Percentiles rank a stretch among this genome's conserved stretches.
phyloP scores from a whole-genome alignment of 2,113 vertebrate species.

The Tenebrosternarchus preto region DNA sequence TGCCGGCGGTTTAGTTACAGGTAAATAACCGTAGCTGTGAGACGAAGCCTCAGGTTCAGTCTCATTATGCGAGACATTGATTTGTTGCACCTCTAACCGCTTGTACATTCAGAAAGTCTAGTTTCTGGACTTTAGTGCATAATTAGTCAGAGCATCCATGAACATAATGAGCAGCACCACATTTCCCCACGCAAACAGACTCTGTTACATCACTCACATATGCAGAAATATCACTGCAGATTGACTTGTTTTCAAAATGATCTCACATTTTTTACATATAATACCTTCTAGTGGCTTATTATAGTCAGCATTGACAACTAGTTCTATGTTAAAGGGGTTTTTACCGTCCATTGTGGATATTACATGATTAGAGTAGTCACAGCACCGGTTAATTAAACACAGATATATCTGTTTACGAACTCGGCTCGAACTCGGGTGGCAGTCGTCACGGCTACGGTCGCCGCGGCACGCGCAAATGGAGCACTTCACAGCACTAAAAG shows the following conservation, averaged over 20 bases:
- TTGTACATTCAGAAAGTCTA: constrained; percentile 55
- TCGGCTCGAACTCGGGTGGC: neutral
- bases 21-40: constrained; percentile 9
- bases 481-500: neutral
- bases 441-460: too few relatives aligned
- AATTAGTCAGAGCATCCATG: constrained; percentile 53
- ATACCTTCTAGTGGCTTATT: neutral
- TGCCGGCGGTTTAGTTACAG: constrained; percentile 27
- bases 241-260: neutral
- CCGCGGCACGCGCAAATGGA: neutral
- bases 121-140: constrained; percentile 61
- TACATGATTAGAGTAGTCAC: neutral
- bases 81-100: constrained; percentile 17
- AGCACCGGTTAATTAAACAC: neutral
- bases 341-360: neutral
- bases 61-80: constrained; percentile 37
- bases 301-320: neutral
- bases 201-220: neutral
- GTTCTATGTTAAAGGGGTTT: neutral
- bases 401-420: neutral
- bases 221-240: neutral
- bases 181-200: too few relatives aligned
- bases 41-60: neutral
- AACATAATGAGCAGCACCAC: constrained; percentile 5
- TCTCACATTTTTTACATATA: neutral